Percentiles rank a stretch among this genome's conserved stretches.
These are phyloP conservation scores for Caenorhabditis sp. DNA, from an alignment of 2,888 invertebrate genomes.

Conservation along the genomic window DNA sequence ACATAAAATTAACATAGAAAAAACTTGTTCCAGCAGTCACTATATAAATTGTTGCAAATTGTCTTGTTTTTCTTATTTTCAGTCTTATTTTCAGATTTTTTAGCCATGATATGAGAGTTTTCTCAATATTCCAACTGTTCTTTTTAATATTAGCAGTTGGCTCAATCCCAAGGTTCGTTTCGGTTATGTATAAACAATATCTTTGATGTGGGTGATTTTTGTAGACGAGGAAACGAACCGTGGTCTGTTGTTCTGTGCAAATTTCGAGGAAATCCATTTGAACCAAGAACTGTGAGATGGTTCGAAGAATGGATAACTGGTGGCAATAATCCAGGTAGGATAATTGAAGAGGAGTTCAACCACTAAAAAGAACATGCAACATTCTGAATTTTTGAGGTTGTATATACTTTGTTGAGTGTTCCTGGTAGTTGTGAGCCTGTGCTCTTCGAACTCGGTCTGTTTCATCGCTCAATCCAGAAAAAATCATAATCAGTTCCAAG, in stretches of 20 bases:
- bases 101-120: slow-evolving; percentile 5
- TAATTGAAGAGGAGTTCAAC: not conserved
- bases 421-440: too few species aligned
- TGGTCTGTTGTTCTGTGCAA: slow-evolving; percentile 67
- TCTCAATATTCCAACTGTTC: not conserved
- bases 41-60: not conserved
- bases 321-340: slow-evolving; percentile 54
- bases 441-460: too few species aligned
- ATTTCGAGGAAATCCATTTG: slow-evolving; percentile 44
- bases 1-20: not conserved
- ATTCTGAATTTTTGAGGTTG: too few species aligned
- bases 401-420: too few species aligned
- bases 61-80: not conserved
- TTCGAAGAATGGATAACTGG: slow-evolving; percentile 60
- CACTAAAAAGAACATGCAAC: not conserved
- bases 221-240: slow-evolving; percentile 40
- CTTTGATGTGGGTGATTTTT: slow-evolving; percentile 9
- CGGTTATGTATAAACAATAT: not conserved
- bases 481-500: too few species aligned
- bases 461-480: too few species aligned
- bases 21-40: not conserved
- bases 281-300: slow-evolving; percentile 62
- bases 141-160: not conserved
- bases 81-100: not conserved
- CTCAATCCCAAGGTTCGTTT: slow-evolving; percentile 1